phyloP scores from a whole-genome alignment of 2,888 invertebrate genomes.

The Theretra japonica region DNA sequence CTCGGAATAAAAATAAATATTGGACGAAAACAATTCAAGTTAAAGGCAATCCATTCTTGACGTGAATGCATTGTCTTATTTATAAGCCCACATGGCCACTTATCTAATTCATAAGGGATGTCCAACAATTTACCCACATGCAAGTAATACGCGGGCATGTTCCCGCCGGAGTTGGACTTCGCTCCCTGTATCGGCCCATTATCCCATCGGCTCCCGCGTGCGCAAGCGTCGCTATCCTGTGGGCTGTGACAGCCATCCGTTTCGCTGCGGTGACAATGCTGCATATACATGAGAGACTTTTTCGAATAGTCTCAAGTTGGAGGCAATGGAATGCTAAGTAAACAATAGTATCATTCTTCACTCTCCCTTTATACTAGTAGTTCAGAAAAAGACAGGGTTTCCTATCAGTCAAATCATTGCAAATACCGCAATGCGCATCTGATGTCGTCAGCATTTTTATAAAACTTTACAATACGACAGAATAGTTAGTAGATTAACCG shows the following conservation, averaged over 20 bases:
- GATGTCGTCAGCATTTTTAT: too few species aligned
- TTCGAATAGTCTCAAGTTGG: not conserved
- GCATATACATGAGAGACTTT: not conserved
- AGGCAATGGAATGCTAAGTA: not conserved
- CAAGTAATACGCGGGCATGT: conserved; percentile 14
- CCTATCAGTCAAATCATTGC: too few species aligned
- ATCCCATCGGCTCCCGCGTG: conserved; percentile 61
- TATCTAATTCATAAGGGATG: conserved; percentile 20
- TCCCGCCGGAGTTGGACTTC: conserved; percentile 55
- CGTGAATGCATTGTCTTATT: conserved; percentile 1
- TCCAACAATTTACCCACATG: conserved; percentile 21
- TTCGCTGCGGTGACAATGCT: conserved; percentile 38
- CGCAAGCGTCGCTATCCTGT: conserved; percentile 61
- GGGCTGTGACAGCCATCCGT: conserved; percentile 57
- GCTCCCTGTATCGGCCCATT: conserved; percentile 60
- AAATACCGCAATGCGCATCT: too few species aligned
- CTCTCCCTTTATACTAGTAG: too few species aligned
- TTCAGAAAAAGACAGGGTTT: too few species aligned
- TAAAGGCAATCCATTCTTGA: not conserved
- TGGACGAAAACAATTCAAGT: conserved; percentile 5
- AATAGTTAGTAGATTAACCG: too few species aligned
- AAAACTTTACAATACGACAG: too few species aligned
- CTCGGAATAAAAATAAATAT: too few species aligned
- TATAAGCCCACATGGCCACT: conserved; percentile 20
- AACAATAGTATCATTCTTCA: too few species aligned